Evolutionary conservation across 2,797 vertebrate genomes (phyloP).

Genomic region (Danio aesculapii): DNA sequence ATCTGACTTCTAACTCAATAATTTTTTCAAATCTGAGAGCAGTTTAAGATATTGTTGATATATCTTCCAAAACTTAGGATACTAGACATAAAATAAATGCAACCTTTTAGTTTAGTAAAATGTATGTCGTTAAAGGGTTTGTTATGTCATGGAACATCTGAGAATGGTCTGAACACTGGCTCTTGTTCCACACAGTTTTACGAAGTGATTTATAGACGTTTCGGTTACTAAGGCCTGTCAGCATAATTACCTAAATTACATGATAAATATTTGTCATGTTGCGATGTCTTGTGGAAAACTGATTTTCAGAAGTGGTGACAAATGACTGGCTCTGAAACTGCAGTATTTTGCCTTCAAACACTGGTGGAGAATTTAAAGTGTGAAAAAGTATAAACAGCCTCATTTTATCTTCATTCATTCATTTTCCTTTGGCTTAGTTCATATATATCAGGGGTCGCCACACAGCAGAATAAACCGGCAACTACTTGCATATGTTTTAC

Average conservation of each 20-base stretch:
- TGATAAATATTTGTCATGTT: slow-evolving; percentile 24
- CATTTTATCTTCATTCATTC: too few relatives aligned
- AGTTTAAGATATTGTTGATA: too few relatives aligned
- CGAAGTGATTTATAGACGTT: slow-evolving; percentile 35
- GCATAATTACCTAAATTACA: slow-evolving; percentile 30
- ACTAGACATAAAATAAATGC: background rate
- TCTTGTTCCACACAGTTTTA: slow-evolving; percentile 16
- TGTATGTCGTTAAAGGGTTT: slow-evolving; percentile 8
- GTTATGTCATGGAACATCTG: slow-evolving; percentile 36
- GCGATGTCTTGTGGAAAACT: slow-evolving; percentile 28
- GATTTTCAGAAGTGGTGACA: slow-evolving; percentile 20
- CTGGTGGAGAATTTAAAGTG: background rate
- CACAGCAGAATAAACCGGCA: too few relatives aligned
- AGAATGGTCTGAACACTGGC: slow-evolving; percentile 2
- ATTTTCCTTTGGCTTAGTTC: too few relatives aligned
- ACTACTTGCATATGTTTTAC: too few relatives aligned
- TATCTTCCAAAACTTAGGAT: too few relatives aligned
- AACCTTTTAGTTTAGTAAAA: background rate
- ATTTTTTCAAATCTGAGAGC: too few relatives aligned
- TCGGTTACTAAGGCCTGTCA: slow-evolving; percentile 12
- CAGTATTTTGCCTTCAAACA: background rate
- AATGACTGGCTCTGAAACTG: slow-evolving; percentile 14
- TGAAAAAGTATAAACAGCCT: too few relatives aligned
- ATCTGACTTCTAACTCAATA: too few relatives aligned
- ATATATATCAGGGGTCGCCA: too few relatives aligned